phyloP scores from a whole-genome alignment of 2,888 invertebrate genomes.

The Troilus luridus region DNA sequence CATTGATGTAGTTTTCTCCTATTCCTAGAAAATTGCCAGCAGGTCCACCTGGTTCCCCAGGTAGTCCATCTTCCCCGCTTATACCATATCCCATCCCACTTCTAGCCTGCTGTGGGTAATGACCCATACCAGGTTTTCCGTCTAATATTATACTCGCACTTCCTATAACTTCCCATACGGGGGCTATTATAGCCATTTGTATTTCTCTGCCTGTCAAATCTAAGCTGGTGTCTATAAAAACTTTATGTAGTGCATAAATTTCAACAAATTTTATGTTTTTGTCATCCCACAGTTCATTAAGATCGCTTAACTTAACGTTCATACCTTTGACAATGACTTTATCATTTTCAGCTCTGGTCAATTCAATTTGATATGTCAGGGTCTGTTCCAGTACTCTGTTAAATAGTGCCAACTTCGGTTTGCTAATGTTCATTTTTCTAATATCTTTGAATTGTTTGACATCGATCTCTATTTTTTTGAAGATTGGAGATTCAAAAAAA shows the following conservation, averaged over 20 bases:
- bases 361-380: background rate
- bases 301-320: constrained; percentile 14
- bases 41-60: constrained; percentile 38
- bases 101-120: background rate
- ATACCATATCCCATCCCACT: background rate
- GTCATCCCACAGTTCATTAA: background rate
- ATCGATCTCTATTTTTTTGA: background rate
- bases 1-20: background rate
- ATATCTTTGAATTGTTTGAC: background rate
- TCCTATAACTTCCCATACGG: constrained; percentile 48
- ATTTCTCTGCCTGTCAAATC: constrained; percentile 16
- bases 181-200: constrained; percentile 14
- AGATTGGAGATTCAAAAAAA: background rate
- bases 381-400: background rate
- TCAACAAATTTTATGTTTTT: background rate
- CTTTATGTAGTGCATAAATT: constrained; percentile 49
- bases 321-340: constrained; percentile 8
- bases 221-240: constrained; percentile 30
- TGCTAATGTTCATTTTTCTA: background rate
- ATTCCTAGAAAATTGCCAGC: constrained; percentile 40
- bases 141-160: constrained; percentile 30
- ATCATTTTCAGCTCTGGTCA: background rate
- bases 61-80: background rate
- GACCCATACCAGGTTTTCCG: constrained; percentile 5
- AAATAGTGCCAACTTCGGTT: background rate